Evolutionary conservation across 2,113 vertebrate genomes (phyloP).

Genomic region (Callaeas wilsoni): DNA sequence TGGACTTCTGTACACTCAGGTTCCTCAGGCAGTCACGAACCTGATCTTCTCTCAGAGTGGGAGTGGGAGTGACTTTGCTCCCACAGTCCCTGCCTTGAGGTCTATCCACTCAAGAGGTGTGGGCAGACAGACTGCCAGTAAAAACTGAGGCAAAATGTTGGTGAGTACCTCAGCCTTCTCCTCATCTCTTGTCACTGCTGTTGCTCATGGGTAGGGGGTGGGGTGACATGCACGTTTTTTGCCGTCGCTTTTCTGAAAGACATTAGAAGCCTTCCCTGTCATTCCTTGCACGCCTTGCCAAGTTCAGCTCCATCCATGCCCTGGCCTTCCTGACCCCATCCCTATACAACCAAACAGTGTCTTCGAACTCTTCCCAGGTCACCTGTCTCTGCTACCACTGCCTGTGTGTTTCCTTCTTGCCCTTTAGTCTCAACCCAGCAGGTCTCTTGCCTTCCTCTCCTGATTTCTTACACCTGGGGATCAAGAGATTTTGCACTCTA

Average conservation of each 20-base stretch:
- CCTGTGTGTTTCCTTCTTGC: neutral
- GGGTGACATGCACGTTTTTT: neutral
- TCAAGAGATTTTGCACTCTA: neutral
- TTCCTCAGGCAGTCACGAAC: neutral
- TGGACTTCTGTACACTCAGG: neutral
- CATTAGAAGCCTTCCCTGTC: neutral
- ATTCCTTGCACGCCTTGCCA: neutral
- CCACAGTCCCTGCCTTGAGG: neutral
- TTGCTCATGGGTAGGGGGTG: fast-evolving
- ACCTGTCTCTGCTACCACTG: neutral
- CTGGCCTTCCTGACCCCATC: neutral
- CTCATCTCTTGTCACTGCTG: neutral
- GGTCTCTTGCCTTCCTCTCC: neutral
- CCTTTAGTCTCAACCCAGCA: neutral
- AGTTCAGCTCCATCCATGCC: fast-evolving
- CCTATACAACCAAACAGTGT: fast-evolving
- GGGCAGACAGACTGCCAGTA: neutral
- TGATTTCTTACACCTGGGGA: neutral
- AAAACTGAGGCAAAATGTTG: neutral
- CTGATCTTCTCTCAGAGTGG: neutral
- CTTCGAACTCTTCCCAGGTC: neutral
- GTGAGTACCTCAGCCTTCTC: neutral
- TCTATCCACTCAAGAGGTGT: neutral
- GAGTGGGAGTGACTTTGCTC: neutral
- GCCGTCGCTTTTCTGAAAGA: neutral